Base-by-base conservation (phyloP, 2,797 vertebrate genomes). In the Phoebastria nigripes region DNA sequence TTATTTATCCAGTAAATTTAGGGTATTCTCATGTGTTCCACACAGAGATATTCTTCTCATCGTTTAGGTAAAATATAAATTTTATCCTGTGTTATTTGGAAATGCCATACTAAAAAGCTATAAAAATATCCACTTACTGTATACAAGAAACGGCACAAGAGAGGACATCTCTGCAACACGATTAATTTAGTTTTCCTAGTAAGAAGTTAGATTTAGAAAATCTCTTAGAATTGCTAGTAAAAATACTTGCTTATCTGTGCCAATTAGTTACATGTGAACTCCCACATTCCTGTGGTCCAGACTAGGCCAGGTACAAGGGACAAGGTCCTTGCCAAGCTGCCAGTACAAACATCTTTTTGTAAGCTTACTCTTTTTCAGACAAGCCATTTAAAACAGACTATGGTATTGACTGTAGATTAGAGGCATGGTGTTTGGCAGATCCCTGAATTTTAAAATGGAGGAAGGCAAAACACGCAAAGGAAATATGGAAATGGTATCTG, bases 271-370 rank as follows among this genome's bases (percentile, higher is more conserved):
- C 76, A 82, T 77, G 89, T 92, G 94, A 96, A 90, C 83, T 96
- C 77, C 78, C 84, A 77, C 93, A 94, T 98, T 97, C 96, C 95
- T 97, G 92, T 96, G 96, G 95, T 95, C 91, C 93, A 92, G 93
- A 96, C 93, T 85, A 85, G 93, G 89, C 93, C 79, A 93, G 94
- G 87, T 96, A 90, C 71, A 96, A 88, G 93, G 96, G 79, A 94
- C 91, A 89, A 86, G 78, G 83, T 80, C 84, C 93, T 77, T 90
- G 94, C 93, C 91, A 85, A 58, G 56, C 89, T 97, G 91, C 94
- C 93, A 94, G 91, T 87, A 97, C 87, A 94, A 90, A 94, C 84
- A 96, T 82, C 86, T 94, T 93, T 94, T 77, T 94, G 93, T 96
- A 88, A 97, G 97, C 92, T 91, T 65, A 71, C 66, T 84, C 90